A percentile compares a stretch with the other conserved stretches of the same genome.
phyloP scores from a whole-genome alignment of 1,140 invertebrate species.

The Diorhabda elongata region DNA sequence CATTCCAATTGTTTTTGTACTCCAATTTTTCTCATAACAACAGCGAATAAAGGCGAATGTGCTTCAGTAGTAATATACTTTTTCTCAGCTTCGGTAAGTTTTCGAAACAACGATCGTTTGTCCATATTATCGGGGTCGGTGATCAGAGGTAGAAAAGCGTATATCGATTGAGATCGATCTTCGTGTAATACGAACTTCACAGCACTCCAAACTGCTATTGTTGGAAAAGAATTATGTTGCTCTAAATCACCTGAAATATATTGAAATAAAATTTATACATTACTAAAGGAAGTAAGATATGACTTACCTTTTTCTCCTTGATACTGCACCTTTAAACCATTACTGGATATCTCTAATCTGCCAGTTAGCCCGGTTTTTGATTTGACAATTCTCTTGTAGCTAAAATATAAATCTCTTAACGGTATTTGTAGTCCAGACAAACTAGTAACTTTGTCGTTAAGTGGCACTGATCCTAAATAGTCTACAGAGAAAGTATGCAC shows the following conservation, averaged over 20 bases:
- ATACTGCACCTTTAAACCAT: slow-evolving; percentile 62
- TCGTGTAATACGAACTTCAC: slow-evolving; percentile 65
- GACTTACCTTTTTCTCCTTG: slow-evolving; percentile 52
- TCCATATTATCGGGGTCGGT: slow-evolving; percentile 78
- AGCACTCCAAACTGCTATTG: slow-evolving; percentile 87
- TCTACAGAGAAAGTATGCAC: slow-evolving; percentile 67
- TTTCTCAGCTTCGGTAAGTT: slow-evolving; percentile 50
- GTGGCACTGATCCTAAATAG: slow-evolving; percentile 74
- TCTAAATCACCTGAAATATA: slow-evolving; percentile 42
- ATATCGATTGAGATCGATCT: slow-evolving; percentile 42
- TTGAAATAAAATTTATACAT: neutral
- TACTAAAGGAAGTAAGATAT: neutral
- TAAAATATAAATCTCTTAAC: slow-evolving; percentile 72
- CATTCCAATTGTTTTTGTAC: slow-evolving; percentile 77
- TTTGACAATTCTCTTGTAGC: slow-evolving; percentile 52
- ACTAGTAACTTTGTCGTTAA: slow-evolving; percentile 74
- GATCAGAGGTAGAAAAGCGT: slow-evolving; percentile 80
- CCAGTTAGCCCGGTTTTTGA: slow-evolving; percentile 52
- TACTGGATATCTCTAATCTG: slow-evolving; percentile 64
- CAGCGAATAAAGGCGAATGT: slow-evolving; percentile 84
- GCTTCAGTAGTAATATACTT: slow-evolving; percentile 51
- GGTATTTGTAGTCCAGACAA: slow-evolving; percentile 77
- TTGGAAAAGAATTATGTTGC: slow-evolving; percentile 75
- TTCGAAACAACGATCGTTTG: slow-evolving; percentile 62
- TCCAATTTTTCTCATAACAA: slow-evolving; percentile 79